These are phyloP conservation scores for Andrena dorsata DNA, from an alignment of 2,888 invertebrate species.

Conservation along the genomic window DNA sequence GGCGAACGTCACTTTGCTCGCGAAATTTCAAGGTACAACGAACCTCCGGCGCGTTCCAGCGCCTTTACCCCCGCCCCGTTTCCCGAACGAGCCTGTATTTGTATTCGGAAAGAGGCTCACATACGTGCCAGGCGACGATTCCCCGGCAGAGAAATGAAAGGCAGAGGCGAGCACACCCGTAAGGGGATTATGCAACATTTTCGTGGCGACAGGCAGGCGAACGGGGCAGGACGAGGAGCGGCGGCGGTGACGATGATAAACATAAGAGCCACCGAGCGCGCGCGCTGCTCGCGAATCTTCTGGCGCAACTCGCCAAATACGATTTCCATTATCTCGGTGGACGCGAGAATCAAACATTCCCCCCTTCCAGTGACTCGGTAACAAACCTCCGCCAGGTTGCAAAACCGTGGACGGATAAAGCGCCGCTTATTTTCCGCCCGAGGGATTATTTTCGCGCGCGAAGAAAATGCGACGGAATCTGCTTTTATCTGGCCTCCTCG, in stretches of 20 bases:
- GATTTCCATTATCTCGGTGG: not conserved
- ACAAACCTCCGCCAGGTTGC: constrained; percentile 7
- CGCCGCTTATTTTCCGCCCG: not conserved
- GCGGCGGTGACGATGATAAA: not conserved
- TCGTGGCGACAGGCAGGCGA: constrained; percentile 54
- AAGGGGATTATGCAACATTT: constrained; percentile 59
- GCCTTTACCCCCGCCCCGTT: not conserved
- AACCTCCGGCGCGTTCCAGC: constrained; percentile 33
- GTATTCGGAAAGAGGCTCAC: constrained; percentile 47
- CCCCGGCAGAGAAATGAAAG: constrained; percentile 61
- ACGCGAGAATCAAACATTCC: constrained; percentile 1
- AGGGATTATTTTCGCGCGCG: not conserved
- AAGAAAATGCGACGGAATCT: not conserved
- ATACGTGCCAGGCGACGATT: constrained; percentile 50
- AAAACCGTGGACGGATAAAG: constrained; percentile 4
- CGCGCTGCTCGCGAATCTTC: not conserved
- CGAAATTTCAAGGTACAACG: constrained; percentile 64
- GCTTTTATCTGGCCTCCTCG: not conserved
- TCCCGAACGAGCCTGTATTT: constrained; percentile 24
- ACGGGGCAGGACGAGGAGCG: constrained; percentile 12
- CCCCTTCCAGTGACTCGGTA: not conserved
- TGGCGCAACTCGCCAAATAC: constrained; percentile 1
- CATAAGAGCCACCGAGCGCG: not conserved
- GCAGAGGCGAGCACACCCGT: constrained; percentile 36
- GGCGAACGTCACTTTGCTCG: constrained; percentile 56